A percentile compares a stretch with the other conserved stretches of the same genome.
phyloP scores from a whole-genome alignment of 2,113 vertebrate species.

The Pithys albifrons region DNA sequence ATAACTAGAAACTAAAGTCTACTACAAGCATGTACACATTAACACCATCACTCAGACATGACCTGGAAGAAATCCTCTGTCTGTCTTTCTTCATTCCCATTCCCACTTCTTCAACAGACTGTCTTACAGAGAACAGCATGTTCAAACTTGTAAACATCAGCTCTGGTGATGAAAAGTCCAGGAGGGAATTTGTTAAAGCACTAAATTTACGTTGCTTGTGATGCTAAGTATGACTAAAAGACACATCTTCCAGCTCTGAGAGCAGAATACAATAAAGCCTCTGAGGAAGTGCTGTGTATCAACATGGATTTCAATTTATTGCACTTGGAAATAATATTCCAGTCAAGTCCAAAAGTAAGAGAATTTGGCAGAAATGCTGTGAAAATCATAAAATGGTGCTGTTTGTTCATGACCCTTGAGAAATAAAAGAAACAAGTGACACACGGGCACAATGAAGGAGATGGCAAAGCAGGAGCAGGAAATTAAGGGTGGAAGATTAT shows the following conservation, averaged over 20 bases:
- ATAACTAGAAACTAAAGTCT: slow-evolving; percentile 1
- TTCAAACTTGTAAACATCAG: slow-evolving; percentile 30
- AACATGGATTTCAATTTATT: not conserved
- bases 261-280: not conserved
- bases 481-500: not conserved
- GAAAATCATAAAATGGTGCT: not conserved
- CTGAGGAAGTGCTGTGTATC: not conserved
- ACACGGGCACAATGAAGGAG: not conserved
- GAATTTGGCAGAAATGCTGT: not conserved
- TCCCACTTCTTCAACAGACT: slow-evolving; percentile 3
- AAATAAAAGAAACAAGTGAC: not conserved
- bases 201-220: not conserved
- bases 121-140: not conserved
- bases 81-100: not conserved
- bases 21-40: slow-evolving; percentile 25
- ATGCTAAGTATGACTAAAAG: slow-evolving; percentile 14
- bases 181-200: slow-evolving; percentile 22
- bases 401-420: not conserved
- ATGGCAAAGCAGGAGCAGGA: not conserved
- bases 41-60: not conserved
- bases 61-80: slow-evolving; percentile 35
- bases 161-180: slow-evolving; percentile 26
- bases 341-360: not conserved
- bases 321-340: not conserved
- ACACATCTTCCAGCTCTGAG: not conserved